Conservation (phyloP, 1,140 invertebrate species). For the Manduca sexta region DNA sequence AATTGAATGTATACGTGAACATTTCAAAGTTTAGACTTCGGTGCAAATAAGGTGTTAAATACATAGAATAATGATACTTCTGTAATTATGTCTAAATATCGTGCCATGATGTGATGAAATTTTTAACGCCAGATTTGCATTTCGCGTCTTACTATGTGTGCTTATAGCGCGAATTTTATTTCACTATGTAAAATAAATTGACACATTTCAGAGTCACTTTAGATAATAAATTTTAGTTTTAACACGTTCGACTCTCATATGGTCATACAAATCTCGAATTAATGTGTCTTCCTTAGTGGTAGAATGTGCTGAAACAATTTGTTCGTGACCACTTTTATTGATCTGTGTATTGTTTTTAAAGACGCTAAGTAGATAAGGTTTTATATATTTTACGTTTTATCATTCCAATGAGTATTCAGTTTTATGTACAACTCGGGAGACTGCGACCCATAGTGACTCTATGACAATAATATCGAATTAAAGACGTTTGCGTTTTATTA, state of each 20-base stretch:
- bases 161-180: too few relatives aligned
- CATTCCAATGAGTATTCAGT: conserved; percentile 21
- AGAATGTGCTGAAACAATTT: background rate
- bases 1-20: background rate
- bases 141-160: too few relatives aligned
- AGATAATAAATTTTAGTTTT: background rate
- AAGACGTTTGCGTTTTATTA: background rate
- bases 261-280: background rate
- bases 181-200: too few relatives aligned
- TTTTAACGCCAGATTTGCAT: too few relatives aligned
- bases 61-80: background rate
- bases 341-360: background rate
- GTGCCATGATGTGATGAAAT: too few relatives aligned
- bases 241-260: too few relatives aligned
- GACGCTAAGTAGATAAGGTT: background rate
- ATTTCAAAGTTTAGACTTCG: background rate
- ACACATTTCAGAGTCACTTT: too few relatives aligned
- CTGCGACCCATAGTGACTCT: conserved; percentile 39
- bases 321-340: background rate
- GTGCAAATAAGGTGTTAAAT: conserved; percentile 4
- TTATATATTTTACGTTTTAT: conserved; percentile 9
- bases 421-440: conserved; percentile 26
- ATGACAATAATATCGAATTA: conserved; percentile 8
- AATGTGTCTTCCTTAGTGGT: conserved; percentile 6
- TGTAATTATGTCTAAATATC: too few relatives aligned